Evolutionary conservation across 2,797 vertebrate species (phyloP), one percentile per base, ranked within the genome.

Genomic region (Lemur catta): DNA sequence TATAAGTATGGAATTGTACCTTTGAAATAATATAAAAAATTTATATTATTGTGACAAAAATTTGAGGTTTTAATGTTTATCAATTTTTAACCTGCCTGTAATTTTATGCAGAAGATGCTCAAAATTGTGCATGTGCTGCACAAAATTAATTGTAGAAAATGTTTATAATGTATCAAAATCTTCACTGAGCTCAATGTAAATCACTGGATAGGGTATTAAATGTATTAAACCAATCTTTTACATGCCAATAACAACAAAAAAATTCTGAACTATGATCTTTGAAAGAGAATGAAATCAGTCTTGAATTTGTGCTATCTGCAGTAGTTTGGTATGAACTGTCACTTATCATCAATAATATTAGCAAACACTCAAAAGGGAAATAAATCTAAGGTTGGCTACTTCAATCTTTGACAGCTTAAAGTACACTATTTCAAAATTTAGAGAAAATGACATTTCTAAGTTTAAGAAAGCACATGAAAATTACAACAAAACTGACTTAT

Each of bases 81-180:
- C 95, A 86, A 97, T 98, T 98, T 98, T 98, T 97, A 97, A 98
- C 98, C 98, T 99, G 98, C 98, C 99, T 99, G 99, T 99, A 99
- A 99, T 99, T 99, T 99, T 99, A 99, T 99, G 99, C 99, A 99
- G 98, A 98, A 98, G 97, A 98, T 98, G 97, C 98, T 99, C 97
- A 98, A 99, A 98, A 98, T 98, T 98, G 97, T 99, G 98, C 99
- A 99, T 99, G 99, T 99, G 99, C 99, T 99, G 98, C 99, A 99
- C 99, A 99, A 99, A 99, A 98, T 98, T 97, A 98, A 98, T 97
- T 79, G 97, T 95, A 96, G 97, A 98, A 98, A 97, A 98, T 98
- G 82, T 72, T 94, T 86, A 75, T 28, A 12, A 69, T 26, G 7
- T n/a, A 55, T 78, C 30, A 48, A 91, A 93, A 67, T 89, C 4